Evolutionary conservation across 2,888 invertebrate genomes (phyloP).

Genomic region (Piscicola geometra): DNA sequence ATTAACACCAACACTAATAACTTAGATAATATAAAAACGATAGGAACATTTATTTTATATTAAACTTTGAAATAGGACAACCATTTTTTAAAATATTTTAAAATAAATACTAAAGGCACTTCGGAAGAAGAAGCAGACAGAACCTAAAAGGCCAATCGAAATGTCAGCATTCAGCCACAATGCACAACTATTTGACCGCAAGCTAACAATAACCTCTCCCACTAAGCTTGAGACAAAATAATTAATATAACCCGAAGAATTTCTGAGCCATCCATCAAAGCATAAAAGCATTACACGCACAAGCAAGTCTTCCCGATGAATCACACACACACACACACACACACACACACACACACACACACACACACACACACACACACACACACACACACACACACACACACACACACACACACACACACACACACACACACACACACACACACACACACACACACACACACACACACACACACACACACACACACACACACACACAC

Average conservation of each 20-base stretch:
- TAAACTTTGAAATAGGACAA: no score
- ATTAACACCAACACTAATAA: no score
- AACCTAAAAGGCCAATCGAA: not conserved
- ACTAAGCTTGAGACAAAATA: no score
- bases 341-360: constrained; percentile 8
- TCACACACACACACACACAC: constrained; percentile 12
- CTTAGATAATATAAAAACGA: no score
- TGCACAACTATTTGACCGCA: no score
- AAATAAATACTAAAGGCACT: no score
- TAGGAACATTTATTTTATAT: no score
- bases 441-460: not conserved
- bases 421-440: not conserved
- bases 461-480: constrained; percentile 3
- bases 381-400: constrained; percentile 15
- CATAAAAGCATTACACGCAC: not conserved
- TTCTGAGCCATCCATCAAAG: no score
- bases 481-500: constrained; percentile 4
- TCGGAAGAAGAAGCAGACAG: not conserved
- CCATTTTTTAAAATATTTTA: no score
- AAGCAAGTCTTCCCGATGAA: not conserved
- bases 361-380: constrained; percentile 13
- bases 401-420: constrained; percentile 7
- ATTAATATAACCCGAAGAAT: no score
- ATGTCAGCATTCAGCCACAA: not conserved
- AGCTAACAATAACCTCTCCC: no score